Percentiles rank a stretch among this genome's conserved stretches.
These are phyloP conservation scores for Triplophysa yarkandensis DNA, from an alignment of 2,797 vertebrate genomes.

Conservation along the genomic window DNA sequence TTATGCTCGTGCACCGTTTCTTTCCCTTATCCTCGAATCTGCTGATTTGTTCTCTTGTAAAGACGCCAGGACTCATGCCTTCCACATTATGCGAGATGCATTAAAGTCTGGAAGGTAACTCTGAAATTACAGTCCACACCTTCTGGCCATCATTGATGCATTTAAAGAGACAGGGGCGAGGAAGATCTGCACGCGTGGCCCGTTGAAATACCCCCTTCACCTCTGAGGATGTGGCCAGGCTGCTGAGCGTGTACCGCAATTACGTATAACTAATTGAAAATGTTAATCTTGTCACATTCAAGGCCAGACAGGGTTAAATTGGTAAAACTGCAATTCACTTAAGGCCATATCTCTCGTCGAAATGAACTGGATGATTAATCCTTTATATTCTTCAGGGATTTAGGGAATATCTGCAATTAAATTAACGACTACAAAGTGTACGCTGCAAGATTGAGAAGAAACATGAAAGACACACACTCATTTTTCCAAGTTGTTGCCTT, in stretches of 20 bases:
- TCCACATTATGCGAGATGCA: not conserved
- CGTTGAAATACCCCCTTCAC: slow-evolving; percentile 18
- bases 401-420: slow-evolving; percentile 82
- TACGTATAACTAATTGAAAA: slow-evolving; percentile 84
- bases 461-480: slow-evolving; percentile 81
- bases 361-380: slow-evolving; percentile 88
- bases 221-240: slow-evolving; percentile 26
- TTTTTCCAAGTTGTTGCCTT: slow-evolving; percentile 86
- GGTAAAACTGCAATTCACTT: slow-evolving; percentile 84
- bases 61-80: not conserved
- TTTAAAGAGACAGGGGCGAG: slow-evolving; percentile 23
- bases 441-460: slow-evolving; percentile 77
- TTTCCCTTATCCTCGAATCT: slow-evolving; percentile 27
- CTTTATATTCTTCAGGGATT: slow-evolving; percentile 87
- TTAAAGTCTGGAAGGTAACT: not conserved
- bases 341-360: slow-evolving; percentile 83
- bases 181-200: slow-evolving; percentile 3
- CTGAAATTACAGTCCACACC: not conserved
- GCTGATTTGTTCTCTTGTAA: slow-evolving; percentile 21
- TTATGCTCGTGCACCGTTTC: slow-evolving; percentile 25
- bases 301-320: slow-evolving; percentile 82
- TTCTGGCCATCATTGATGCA: not conserved
- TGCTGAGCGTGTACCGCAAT: slow-evolving; percentile 64
- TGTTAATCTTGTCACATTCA: slow-evolving; percentile 86
- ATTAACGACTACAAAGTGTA: slow-evolving; percentile 89